A percentile compares a stretch with the other conserved stretches of the same genome.
phyloP scores from a whole-genome alignment of 1,140 invertebrate genomes.

The Ceratina japonica region DNA sequence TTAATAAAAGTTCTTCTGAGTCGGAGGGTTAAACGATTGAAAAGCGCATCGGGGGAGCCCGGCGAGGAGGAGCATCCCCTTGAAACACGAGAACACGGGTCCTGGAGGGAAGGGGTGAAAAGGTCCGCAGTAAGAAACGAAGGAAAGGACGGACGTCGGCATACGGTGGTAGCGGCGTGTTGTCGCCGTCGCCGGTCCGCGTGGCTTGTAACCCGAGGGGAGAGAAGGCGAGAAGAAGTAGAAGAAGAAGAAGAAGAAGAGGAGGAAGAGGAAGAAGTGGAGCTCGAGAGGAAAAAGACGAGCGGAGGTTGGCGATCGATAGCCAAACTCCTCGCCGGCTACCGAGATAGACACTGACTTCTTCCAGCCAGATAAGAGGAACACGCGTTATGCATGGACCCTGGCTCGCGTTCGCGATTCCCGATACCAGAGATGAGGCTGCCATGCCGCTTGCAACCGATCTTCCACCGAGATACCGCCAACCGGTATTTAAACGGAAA shows the following conservation, averaged over 20 bases:
- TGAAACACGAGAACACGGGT: not conserved
- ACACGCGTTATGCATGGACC: constrained; percentile 31
- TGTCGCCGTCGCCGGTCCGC: constrained; percentile 51
- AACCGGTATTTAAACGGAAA: not conserved
- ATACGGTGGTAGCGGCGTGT: constrained; percentile 29
- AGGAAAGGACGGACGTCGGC: constrained; percentile 19
- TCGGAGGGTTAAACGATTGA: not conserved
- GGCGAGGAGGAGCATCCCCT: not conserved
- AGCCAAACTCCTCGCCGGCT: constrained; percentile 75
- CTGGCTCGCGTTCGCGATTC: constrained; percentile 15
- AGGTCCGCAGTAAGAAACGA: constrained; percentile 21
- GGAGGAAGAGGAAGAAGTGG: too few species aligned
- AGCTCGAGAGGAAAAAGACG: constrained; percentile 44
- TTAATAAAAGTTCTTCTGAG: too few species aligned
- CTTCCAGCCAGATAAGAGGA: not conserved
- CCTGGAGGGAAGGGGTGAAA: not conserved
- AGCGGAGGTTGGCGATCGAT: constrained; percentile 72
- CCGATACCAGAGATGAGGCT: constrained; percentile 11
- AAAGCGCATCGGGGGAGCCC: not conserved
- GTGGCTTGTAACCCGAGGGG: constrained; percentile 60
- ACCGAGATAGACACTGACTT: constrained; percentile 66
- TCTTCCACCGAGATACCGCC: constrained; percentile 23
- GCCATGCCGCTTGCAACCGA: constrained; percentile 17
- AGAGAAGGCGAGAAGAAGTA: constrained; percentile 49
- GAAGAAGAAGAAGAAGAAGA: too few species aligned